A percentile compares a stretch with the other conserved stretches of the same genome.
These are phyloP conservation scores for Ciconia maguari DNA, from an alignment of 2,113 vertebrate species.

Conservation along the genomic window DNA sequence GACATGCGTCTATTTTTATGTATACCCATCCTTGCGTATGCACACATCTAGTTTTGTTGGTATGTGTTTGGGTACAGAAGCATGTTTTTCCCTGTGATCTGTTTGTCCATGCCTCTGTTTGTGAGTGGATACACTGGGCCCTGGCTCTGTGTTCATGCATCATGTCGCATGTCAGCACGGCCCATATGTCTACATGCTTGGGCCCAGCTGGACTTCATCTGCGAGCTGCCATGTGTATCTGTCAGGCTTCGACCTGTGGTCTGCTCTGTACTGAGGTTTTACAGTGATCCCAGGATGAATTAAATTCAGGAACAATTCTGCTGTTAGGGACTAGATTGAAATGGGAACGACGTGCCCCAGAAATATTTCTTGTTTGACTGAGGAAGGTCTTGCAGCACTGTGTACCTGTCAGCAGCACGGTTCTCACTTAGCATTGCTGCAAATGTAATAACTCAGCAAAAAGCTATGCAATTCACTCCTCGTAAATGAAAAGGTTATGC, in stretches of 20 bases:
- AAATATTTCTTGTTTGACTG: background rate
- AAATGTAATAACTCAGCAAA: background rate
- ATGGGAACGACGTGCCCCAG: background rate
- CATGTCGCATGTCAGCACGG: accelerated
- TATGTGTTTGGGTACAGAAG: background rate
- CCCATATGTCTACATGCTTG: background rate
- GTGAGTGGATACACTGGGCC: background rate
- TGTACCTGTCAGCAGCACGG: background rate
- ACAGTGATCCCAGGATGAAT: background rate
- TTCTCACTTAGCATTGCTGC: background rate
- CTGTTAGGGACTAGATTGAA: background rate
- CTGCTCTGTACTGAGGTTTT: background rate
- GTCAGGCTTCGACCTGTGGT: background rate
- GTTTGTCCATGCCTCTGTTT: background rate
- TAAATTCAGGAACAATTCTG: background rate
- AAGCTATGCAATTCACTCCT: background rate
- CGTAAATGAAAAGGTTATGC: background rate
- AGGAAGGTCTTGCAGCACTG: background rate
- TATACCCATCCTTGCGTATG: background rate
- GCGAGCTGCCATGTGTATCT: background rate
- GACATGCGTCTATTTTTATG: background rate
- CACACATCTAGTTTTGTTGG: background rate
- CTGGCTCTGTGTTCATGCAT: background rate
- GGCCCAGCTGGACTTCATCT: background rate
- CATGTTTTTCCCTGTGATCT: background rate